Evolutionary conservation across 1,140 invertebrate species (phyloP).

Genomic region (Wiebesia pumilae): DNA sequence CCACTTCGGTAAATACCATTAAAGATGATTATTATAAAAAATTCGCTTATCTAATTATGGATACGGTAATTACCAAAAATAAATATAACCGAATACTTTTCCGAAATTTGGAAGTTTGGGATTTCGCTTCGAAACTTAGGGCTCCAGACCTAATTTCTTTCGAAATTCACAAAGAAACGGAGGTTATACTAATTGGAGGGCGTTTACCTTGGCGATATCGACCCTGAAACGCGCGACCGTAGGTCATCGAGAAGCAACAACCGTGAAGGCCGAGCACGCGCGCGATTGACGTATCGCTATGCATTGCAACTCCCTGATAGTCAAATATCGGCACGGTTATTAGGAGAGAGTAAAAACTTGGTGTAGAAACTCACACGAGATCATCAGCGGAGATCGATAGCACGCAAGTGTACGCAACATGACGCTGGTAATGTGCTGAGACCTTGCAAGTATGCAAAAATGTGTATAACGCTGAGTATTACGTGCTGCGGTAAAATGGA

Average conservation of each 20-base stretch:
- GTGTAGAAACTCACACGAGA: not conserved
- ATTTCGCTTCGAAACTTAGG: too few relatives aligned
- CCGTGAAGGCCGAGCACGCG: conserved; percentile 54
- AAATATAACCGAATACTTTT: too few relatives aligned
- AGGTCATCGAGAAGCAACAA: conserved; percentile 51
- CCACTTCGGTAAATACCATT: not conserved
- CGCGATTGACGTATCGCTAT: not conserved
- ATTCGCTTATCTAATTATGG: too few relatives aligned
- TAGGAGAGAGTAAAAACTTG: not conserved
- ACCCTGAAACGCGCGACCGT: conserved; percentile 54
- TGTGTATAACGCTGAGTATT: not conserved
- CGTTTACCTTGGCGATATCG: conserved; percentile 40
- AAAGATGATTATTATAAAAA: not conserved
- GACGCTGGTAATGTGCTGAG: not conserved
- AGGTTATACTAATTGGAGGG: too few relatives aligned
- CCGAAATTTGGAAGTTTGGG: too few relatives aligned
- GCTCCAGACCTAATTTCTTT: not conserved
- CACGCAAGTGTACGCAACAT: not conserved
- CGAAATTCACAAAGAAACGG: not conserved
- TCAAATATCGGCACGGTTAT: conserved; percentile 7
- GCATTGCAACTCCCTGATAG: not conserved
- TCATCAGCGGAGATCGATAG: conserved; percentile 4
- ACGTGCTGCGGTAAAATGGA: not conserved
- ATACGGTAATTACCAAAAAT: too few relatives aligned
- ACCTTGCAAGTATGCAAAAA: conserved; percentile 18